phyloP scores from a whole-genome alignment of 2,797 vertebrate genomes.

The Hypotaenidia philippensis region DNA sequence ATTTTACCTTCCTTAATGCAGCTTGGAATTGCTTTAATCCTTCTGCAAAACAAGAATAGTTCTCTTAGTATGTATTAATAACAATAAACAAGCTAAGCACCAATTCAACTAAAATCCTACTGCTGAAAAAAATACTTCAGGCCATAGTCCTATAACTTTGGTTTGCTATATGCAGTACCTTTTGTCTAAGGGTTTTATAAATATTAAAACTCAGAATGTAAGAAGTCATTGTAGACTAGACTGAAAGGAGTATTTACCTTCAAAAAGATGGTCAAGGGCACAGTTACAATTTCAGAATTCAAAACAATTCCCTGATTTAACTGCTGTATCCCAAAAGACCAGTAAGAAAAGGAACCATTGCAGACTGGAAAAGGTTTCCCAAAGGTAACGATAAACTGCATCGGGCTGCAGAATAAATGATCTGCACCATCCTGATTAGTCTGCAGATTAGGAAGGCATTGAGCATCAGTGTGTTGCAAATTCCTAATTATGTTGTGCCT shows the following conservation, averaged over 20 bases:
- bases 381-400: not conserved
- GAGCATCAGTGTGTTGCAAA: not conserved
- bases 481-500: not conserved
- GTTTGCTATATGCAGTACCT: not conserved
- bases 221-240: not conserved
- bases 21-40: not conserved
- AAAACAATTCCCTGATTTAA: not conserved
- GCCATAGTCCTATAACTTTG: not conserved
- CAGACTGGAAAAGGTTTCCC: not conserved
- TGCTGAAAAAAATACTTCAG: not conserved
- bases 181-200: slow-evolving; percentile 25
- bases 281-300: not conserved
- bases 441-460: not conserved
- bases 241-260: not conserved
- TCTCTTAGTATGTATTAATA: not conserved
- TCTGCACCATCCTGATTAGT: slow-evolving; percentile 18
- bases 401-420: not conserved
- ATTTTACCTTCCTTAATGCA: not conserved
- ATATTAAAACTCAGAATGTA: not conserved
- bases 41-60: not conserved
- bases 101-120: not conserved
- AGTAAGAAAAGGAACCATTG: not conserved
- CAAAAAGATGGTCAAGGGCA: not conserved
- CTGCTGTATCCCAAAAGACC: not conserved
- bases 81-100: not conserved